Evolutionary conservation across 2,888 invertebrate species (phyloP).

Genomic region (Ethmia dodecea): DNA sequence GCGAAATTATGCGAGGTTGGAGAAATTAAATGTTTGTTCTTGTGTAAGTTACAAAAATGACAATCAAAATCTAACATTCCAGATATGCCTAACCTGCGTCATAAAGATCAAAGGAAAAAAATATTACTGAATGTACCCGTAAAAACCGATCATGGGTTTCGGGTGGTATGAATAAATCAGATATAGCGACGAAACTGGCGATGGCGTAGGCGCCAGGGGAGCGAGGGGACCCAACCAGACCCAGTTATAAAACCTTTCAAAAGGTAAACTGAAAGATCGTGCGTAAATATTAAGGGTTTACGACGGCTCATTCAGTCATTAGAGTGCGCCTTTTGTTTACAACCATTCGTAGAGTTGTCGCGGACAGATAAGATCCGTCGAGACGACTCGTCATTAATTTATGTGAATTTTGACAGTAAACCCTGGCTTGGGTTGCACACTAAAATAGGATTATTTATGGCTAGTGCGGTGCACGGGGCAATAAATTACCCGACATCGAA

Average conservation of each 20-base stretch:
- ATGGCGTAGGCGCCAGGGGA: conserved; percentile 61
- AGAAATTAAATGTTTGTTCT: conserved; percentile 29
- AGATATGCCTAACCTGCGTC: too few species aligned
- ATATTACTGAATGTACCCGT: conserved; percentile 47
- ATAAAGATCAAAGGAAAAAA: conserved; percentile 40
- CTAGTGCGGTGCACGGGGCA: conserved; percentile 44
- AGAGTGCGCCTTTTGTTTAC: conserved; percentile 66
- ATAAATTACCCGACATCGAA: conserved; percentile 67
- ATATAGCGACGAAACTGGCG: conserved; percentile 46
- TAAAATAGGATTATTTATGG: conserved; percentile 70
- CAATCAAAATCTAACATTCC: too few species aligned
- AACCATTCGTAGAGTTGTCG: conserved; percentile 61
- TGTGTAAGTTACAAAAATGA: conserved; percentile 24
- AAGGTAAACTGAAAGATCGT: conserved; percentile 66
- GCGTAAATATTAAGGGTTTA: conserved; percentile 73
- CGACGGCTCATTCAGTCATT: conserved; percentile 73
- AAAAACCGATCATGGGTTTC: conserved; percentile 70
- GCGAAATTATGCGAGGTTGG: too few species aligned
- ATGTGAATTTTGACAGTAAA: conserved; percentile 72
- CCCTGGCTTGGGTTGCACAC: conserved; percentile 40
- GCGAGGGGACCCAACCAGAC: conserved; percentile 43
- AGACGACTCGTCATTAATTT: conserved; percentile 61
- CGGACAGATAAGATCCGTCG: conserved; percentile 29
- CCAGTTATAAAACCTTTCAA: conserved; percentile 69
- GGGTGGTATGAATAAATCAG: conserved; percentile 75